phyloP scores from a whole-genome alignment of 1,140 invertebrate genomes.

The Orussus abietinus region DNA sequence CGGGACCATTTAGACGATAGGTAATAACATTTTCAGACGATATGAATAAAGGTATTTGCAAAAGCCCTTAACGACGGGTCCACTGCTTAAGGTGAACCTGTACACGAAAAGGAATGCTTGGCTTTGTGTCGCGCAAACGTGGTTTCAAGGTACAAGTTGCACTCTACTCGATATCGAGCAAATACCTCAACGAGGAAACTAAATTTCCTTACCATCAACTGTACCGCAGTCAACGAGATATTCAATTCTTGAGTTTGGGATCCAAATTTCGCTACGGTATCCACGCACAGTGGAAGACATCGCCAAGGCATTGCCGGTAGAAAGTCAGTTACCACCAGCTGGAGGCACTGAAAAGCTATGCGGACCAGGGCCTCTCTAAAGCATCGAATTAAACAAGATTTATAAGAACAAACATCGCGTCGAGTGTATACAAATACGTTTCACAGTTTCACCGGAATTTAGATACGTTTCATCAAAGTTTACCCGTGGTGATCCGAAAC shows the following conservation, averaged over 20 bases:
- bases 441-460: too few relatives aligned
- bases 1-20: constrained; percentile 19
- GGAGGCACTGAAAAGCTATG: constrained; percentile 93
- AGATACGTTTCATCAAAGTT: too few relatives aligned
- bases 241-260: constrained; percentile 96
- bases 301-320: constrained; percentile 82
- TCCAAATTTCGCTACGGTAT: constrained; percentile 94
- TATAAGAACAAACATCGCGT: constrained; percentile 14
- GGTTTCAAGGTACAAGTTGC: too few relatives aligned
- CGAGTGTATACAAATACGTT: too few relatives aligned
- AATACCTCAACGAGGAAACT: too few relatives aligned
- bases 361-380: constrained; percentile 87
- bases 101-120: too few relatives aligned
- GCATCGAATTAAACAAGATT: constrained; percentile 40
- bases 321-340: constrained; percentile 96
- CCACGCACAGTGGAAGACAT: constrained; percentile 85
- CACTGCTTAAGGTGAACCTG: too few relatives aligned
- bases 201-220: constrained; percentile 81
- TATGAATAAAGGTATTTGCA: constrained; percentile 5
- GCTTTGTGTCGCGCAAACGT: too few relatives aligned
- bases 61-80: too few relatives aligned
- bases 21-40: too few relatives aligned
- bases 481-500: constrained; percentile 90
- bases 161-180: too few relatives aligned
- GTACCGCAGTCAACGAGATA: constrained; percentile 96